Evolutionary conservation across 2,113 vertebrate species (phyloP).

Genomic region (Ifrita kowaldi): DNA sequence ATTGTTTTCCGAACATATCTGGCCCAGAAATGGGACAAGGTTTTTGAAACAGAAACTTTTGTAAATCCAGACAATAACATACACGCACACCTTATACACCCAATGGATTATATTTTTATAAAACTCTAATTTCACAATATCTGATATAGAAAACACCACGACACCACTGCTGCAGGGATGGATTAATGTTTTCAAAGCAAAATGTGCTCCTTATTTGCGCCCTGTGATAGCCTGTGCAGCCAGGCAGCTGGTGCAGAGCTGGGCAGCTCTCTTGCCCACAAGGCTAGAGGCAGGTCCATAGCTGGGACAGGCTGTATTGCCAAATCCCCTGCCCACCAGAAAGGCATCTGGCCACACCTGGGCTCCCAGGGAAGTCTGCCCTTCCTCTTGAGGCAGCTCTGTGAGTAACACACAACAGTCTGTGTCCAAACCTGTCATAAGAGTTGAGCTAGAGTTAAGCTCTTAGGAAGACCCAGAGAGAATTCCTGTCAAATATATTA

Average conservation of each 20-base stretch:
- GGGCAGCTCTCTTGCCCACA: not conserved
- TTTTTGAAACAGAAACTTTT: not conserved
- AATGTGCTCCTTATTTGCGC: not conserved
- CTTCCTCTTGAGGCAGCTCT: not conserved
- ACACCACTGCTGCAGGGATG: not conserved
- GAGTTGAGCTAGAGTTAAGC: not conserved
- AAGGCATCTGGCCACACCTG: not conserved
- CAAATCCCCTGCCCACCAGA: not conserved
- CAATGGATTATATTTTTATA: not conserved
- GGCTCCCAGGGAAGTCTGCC: not conserved
- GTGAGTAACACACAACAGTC: not conserved
- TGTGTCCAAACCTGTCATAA: not conserved
- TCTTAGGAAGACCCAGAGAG: not conserved
- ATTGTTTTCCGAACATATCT: not conserved
- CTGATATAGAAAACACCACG: not conserved
- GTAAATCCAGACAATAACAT: not conserved
- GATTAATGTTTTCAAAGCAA: not conserved
- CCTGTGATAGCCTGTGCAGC: not conserved
- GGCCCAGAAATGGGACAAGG: not conserved
- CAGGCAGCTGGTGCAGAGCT: not conserved
- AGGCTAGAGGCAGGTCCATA: not conserved
- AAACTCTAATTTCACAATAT: not conserved
- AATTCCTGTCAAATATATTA: not conserved
- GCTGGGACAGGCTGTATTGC: not conserved
- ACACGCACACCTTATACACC: fast-evolving